These are phyloP conservation scores for Scaptomyza cyrtandrae DNA, from an alignment of 2,888 invertebrate genomes.

Conservation along the genomic window DNA sequence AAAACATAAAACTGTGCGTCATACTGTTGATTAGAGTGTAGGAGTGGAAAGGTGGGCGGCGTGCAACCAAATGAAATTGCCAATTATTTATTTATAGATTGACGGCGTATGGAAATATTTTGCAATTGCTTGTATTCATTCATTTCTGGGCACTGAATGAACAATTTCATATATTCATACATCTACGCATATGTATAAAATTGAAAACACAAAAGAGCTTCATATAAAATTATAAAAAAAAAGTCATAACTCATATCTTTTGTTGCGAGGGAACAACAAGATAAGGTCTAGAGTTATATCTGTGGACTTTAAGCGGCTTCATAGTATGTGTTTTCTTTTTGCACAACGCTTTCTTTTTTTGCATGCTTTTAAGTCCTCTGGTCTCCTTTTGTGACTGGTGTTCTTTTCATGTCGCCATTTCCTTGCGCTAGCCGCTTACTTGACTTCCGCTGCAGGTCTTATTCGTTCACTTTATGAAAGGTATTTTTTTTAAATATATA, in stretches of 20 bases:
- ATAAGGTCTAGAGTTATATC: slow-evolving; percentile 30
- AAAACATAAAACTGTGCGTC: slow-evolving; percentile 49
- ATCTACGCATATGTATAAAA: neutral
- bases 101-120: slow-evolving; percentile 44
- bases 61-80: slow-evolving; percentile 43
- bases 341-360: neutral
- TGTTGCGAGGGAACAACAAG: slow-evolving; percentile 19
- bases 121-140: slow-evolving; percentile 50
- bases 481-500: slow-evolving; percentile 24
- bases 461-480: slow-evolving; percentile 3
- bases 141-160: slow-evolving; percentile 47
- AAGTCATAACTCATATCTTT: slow-evolving; percentile 24
- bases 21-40: slow-evolving; percentile 35
- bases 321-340: neutral
- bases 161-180: slow-evolving; percentile 5
- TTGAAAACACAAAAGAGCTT: slow-evolving; percentile 12
- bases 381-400: slow-evolving; percentile 8
- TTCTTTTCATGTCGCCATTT: slow-evolving; percentile 11
- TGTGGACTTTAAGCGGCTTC: slow-evolving; percentile 26
- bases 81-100: slow-evolving; percentile 68
- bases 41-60: slow-evolving; percentile 4
- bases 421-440: slow-evolving; percentile 18
- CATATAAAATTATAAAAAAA: neutral
- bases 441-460: slow-evolving; percentile 53
- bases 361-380: neutral